Evolutionary conservation across 1,140 invertebrate species (phyloP).

Genomic region (Pseudomyrmex flavicornis): DNA sequence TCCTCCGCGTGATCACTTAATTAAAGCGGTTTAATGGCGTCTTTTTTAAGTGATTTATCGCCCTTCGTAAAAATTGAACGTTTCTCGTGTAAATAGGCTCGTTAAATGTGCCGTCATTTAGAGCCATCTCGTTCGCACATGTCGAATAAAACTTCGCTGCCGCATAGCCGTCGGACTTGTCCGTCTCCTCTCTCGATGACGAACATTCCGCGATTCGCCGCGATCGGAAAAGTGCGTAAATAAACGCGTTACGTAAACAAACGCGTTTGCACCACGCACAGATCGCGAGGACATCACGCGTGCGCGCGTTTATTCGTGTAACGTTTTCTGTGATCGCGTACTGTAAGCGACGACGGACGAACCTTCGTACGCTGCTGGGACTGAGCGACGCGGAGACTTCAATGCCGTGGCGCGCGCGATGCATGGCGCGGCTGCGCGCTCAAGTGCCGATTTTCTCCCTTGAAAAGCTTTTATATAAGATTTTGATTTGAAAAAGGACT

Average conservation of each 20-base stretch:
- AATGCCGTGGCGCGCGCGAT: slow-evolving; percentile 41
- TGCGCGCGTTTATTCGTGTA: background rate
- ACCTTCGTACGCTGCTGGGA: background rate
- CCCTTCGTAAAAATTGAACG: slow-evolving; percentile 21
- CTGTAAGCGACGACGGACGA: background rate
- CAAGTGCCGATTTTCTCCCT: slow-evolving; percentile 5
- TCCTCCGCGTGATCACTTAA: background rate
- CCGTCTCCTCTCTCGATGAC: background rate
- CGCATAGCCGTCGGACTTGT: background rate
- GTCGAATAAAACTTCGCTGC: background rate
- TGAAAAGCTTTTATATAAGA: too few species aligned
- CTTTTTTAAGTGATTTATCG: slow-evolving; percentile 38
- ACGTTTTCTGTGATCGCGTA: slow-evolving; percentile 12
- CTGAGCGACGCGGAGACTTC: slow-evolving; percentile 44
- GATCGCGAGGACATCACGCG: slow-evolving; percentile 1
- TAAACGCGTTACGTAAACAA: slow-evolving; percentile 17
- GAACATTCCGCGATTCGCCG: background rate
- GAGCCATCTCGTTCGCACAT: background rate
- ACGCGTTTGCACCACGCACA: too few species aligned
- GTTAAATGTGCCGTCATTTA: slow-evolving; percentile 4
- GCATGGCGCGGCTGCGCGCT: background rate
- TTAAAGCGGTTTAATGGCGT: background rate
- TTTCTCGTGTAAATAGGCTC: background rate
- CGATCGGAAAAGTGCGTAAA: too few species aligned
- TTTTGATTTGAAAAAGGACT: too few species aligned